Evolutionary conservation across 2,797 vertebrate genomes (phyloP).

Genomic region (Anniella stebbinsi): DNA sequence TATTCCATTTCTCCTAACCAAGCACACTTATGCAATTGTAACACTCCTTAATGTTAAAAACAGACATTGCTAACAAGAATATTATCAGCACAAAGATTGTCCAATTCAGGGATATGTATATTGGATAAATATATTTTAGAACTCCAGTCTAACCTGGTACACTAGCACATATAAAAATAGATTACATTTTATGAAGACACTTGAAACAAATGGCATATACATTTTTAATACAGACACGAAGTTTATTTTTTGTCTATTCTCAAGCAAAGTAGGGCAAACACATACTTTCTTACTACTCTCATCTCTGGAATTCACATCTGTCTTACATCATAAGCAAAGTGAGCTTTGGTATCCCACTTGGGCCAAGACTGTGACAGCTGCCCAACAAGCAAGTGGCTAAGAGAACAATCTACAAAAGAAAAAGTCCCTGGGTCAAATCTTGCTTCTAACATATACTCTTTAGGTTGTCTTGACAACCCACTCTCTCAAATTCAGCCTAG

Average conservation of each 20-base stretch:
- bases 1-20: conserved; percentile 1
- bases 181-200: not conserved
- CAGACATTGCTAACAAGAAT: not conserved
- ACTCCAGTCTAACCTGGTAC: not conserved
- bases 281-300: not conserved
- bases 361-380: not conserved
- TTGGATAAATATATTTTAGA: not conserved
- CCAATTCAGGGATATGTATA: not conserved
- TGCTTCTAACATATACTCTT: not conserved
- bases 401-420: not conserved
- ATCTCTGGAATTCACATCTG: not conserved
- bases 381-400: not conserved
- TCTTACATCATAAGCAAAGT: not conserved
- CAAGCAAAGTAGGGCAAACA: rapidly evolving
- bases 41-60: not conserved
- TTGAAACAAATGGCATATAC: not conserved
- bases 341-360: rapidly evolving
- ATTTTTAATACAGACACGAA: not conserved
- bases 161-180: not conserved
- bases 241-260: conserved; percentile 9
- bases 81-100: not conserved
- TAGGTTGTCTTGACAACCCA: not conserved
- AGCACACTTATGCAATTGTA: not conserved
- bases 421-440: not conserved
- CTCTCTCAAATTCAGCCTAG: not conserved